Evolutionary conservation across 2,113 vertebrate species (phyloP).

Genomic region (Marmota flaviventris): DNA sequence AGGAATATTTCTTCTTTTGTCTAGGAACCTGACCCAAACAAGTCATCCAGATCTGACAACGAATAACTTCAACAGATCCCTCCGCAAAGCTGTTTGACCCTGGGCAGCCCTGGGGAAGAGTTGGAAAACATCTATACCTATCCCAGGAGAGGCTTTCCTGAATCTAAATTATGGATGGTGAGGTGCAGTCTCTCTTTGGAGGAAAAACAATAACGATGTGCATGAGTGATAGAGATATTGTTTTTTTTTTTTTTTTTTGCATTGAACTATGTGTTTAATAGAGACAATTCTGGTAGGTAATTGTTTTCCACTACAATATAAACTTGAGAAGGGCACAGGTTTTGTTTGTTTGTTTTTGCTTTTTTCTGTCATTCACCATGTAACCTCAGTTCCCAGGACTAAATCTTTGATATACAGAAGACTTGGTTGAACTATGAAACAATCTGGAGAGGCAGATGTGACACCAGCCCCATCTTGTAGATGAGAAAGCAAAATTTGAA

Average conservation of each 20-base stretch:
- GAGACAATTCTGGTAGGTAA: neutral
- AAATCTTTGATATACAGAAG: neutral
- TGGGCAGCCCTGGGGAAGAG: neutral
- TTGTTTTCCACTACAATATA: neutral
- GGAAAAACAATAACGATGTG: neutral
- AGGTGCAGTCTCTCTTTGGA: neutral
- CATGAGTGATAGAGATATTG: neutral
- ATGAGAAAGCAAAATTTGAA: neutral
- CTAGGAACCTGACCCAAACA: neutral
- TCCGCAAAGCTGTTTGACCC: neutral
- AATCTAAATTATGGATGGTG: neutral
- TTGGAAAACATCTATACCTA: neutral
- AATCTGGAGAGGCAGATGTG: neutral
- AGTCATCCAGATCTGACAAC: neutral
- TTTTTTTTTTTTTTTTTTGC: neutral
- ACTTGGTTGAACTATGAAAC: neutral
- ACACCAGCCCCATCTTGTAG: neutral
- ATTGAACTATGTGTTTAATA: neutral
- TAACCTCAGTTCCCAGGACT: neutral
- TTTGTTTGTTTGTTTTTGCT: neutral
- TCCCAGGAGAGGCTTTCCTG: neutral
- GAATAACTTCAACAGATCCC: neutral
- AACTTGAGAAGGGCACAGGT: neutral
- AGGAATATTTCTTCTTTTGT: neutral
- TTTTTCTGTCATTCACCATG: neutral